Evolutionary conservation across 1,140 invertebrate genomes (phyloP), one percentile per base, ranked within the genome.

Genomic region (Cylas formicarius): DNA sequence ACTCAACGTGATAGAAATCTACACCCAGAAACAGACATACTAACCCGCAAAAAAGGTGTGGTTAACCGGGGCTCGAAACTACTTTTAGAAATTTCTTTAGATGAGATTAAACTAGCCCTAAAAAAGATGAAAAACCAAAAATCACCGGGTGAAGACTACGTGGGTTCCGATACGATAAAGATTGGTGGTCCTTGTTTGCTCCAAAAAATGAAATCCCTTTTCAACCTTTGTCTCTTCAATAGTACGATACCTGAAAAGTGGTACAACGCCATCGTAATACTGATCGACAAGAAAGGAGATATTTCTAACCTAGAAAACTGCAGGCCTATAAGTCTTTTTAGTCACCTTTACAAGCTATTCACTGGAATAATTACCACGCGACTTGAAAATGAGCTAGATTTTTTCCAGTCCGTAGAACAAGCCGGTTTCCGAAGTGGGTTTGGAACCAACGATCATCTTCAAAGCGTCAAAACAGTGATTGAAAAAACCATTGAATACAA

Each of bases 321-420:
- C 19, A 28, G 37, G 21, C 35, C 44, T 5, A 39, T 46, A 16
- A 28, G 35, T 21, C 41, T 53, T n/a, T 39, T 53, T n/a, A 38
- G 8, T 11, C 39, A 48, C 19, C 14, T 49, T 10, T 39, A 45
- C 28, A 52, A 53, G 31, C 41, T 50, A 13, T 46, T 50, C 38
- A 53, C 40, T 6, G 20, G 23, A 22, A 50, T 53, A 21, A 44
- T 45, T 6, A 40, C 37, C 11, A 46, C 40, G 3, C 38, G 34
- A 41, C 26, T 53, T 20, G 45, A 23, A 40, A 29, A 17, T 6
- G 45, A 53, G 42, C 13, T 50, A 11, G 47, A 53, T 34, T 31
- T 32, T 26, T 53, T 39, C 31, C 47, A 50, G 36, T 29, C 50
- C 21, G 13, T 22, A 11, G 50, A 53, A 45, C 50, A 50, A 44